phyloP scores from a whole-genome alignment of 2,888 invertebrate genomes.

The Cephalotes varians region DNA sequence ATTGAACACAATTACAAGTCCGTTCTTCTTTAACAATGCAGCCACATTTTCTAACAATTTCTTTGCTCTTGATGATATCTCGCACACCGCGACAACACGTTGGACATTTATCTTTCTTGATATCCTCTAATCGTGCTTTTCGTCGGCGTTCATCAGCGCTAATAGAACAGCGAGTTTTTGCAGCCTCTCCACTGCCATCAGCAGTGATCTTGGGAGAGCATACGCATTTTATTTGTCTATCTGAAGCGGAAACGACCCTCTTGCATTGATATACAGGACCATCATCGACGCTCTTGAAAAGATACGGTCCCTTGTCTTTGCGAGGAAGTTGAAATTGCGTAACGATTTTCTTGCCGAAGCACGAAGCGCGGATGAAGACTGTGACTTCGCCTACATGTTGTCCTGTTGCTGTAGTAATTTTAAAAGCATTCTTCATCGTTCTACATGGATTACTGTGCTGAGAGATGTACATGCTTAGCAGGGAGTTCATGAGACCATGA shows the following conservation, averaged over 20 bases:
- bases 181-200: constrained; percentile 58
- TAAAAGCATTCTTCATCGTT: constrained; percentile 88
- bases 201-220: constrained; percentile 35
- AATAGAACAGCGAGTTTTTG: constrained; percentile 54
- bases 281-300: constrained; percentile 79
- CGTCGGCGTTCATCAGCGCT: neutral
- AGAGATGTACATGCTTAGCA: constrained; percentile 86
- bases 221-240: constrained; percentile 42
- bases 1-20: constrained; percentile 55
- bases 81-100: constrained; percentile 46
- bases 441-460: constrained; percentile 86
- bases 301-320: constrained; percentile 79
- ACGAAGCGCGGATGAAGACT: constrained; percentile 89
- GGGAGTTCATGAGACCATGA: constrained; percentile 88
- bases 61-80: constrained; percentile 29
- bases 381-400: constrained; percentile 87
- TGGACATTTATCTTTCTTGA: constrained; percentile 17
- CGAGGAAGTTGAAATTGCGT: constrained; percentile 88
- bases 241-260: constrained; percentile 70
- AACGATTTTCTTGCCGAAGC: constrained; percentile 89
- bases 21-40: constrained; percentile 59
- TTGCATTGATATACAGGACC: constrained; percentile 82
- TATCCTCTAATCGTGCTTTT: neutral
- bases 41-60: constrained; percentile 65
- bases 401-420: constrained; percentile 86